Conservation (phyloP, 2,888 invertebrate species). For the Prosopocoilus inquinatus region DNA sequence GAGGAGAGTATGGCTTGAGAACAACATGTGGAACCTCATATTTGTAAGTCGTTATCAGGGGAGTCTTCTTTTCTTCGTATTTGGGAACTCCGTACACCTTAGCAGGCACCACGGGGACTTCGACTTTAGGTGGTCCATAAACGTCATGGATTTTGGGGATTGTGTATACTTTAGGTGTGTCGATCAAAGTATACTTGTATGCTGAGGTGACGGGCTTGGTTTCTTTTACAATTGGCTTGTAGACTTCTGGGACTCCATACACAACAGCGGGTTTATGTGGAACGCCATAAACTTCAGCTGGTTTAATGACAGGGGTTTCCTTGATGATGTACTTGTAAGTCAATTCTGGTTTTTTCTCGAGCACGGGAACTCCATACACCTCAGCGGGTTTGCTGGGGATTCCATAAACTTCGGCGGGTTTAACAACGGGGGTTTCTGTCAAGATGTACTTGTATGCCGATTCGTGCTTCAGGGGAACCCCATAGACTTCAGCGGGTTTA, state of each 20-base stretch:
- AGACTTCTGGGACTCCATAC: constrained; percentile 6
- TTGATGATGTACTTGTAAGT: background rate
- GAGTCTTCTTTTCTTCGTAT: background rate
- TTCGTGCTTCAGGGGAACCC: too few species aligned
- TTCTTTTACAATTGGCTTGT: background rate
- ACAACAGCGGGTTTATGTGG: background rate
- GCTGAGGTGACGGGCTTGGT: background rate
- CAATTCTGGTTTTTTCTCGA: background rate
- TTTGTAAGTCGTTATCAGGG: background rate
- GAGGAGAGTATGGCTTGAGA: background rate
- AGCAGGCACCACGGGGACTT: background rate
- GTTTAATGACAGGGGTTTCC: background rate
- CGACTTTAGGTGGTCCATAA: constrained; percentile 4
- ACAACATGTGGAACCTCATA: constrained; percentile 1
- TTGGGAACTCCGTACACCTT: constrained; percentile 5
- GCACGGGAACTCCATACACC: background rate
- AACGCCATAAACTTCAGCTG: background rate
- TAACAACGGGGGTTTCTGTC: background rate
- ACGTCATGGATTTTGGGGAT: background rate
- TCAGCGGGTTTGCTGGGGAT: background rate
- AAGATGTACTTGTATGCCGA: too few species aligned
- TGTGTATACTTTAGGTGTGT: background rate
- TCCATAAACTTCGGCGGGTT: background rate
- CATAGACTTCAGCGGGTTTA: too few species aligned
- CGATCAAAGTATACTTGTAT: background rate